Conservation (phyloP, 2,113 vertebrate genomes). For the Platycercus adscitus region DNA sequence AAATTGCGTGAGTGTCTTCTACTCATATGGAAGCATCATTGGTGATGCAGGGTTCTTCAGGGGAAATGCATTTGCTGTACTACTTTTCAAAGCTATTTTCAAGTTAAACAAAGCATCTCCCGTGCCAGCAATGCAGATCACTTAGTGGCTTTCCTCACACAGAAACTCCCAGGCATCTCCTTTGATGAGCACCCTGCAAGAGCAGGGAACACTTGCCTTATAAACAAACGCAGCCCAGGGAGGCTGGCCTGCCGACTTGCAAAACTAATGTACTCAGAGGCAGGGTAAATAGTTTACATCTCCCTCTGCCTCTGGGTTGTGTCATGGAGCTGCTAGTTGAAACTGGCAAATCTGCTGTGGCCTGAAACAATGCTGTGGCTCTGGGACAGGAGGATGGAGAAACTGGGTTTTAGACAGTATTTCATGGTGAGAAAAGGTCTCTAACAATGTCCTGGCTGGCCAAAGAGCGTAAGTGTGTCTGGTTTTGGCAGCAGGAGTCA, state of each 20-base stretch:
- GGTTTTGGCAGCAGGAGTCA: background rate
- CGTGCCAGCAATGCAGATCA: background rate
- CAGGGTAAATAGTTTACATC: constrained; percentile 63
- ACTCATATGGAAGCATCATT: background rate
- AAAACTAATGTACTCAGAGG: background rate
- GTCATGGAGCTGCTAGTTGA: constrained; percentile 28
- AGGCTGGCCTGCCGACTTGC: background rate
- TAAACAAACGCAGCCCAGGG: constrained; percentile 20
- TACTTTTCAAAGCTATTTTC: background rate
- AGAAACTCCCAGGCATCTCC: background rate
- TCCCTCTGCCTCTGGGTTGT: constrained; percentile 12
- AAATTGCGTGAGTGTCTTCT: fast-evolving
- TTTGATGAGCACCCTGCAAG: background rate
- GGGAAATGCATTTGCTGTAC: background rate
- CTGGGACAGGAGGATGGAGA: background rate
- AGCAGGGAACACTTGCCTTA: background rate
- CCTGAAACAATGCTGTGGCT: fast-evolving
- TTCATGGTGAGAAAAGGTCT: background rate
- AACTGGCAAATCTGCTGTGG: background rate
- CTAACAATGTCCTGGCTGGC: fast-evolving
- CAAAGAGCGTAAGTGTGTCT: background rate
- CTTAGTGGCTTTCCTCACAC: constrained; percentile 31
- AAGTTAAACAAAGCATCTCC: constrained; percentile 27
- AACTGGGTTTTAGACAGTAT: background rate
- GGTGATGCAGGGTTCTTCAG: background rate